Evolutionary conservation across 35 echinoderm and acorn worm species (phyloP).

Genomic region (Eucidaris tribuloides): DNA sequence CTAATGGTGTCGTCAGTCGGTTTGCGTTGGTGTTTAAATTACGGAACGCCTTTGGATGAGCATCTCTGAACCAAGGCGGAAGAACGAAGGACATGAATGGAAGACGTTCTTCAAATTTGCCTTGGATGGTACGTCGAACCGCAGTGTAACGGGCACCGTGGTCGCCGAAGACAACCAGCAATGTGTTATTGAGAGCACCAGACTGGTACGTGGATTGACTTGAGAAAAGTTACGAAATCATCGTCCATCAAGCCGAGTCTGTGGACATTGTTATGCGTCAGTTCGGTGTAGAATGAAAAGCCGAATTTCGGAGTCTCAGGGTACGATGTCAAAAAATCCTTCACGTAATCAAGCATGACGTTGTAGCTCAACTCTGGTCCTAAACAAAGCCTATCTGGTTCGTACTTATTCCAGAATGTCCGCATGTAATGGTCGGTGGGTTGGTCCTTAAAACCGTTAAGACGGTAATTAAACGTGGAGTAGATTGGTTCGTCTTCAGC

Average conservation of each 20-base stretch:
- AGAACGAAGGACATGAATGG: conserved; percentile 51
- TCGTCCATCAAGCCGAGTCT: conserved; percentile 31
- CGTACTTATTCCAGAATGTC: conserved; percentile 40
- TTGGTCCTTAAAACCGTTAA: conserved; percentile 50
- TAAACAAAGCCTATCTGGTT: not conserved
- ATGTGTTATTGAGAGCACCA: conserved; percentile 37
- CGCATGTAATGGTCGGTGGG: conserved; percentile 78
- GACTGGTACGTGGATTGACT: not conserved
- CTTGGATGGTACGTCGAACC: conserved; percentile 48
- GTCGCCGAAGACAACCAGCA: conserved; percentile 52
- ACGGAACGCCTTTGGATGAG: not conserved
- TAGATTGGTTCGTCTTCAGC: conserved; percentile 44
- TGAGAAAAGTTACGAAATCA: conserved; percentile 24
- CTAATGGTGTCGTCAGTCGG: conserved; percentile 51
- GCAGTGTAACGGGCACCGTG: conserved; percentile 48
- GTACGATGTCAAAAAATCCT: conserved; percentile 49
- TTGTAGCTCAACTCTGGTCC: conserved; percentile 34
- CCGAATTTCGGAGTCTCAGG: conserved; percentile 43
- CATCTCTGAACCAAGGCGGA: conserved; percentile 15
- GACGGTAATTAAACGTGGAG: conserved; percentile 31
- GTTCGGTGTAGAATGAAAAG: conserved; percentile 34
- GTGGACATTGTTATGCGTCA: conserved; percentile 59
- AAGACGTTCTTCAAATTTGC: conserved; percentile 62
- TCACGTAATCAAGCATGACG: conserved; percentile 51
- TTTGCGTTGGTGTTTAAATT: conserved; percentile 43